These are phyloP conservation scores for Eupristina koningsbergeri DNA, from an alignment of 1,140 invertebrate species.

Conservation along the genomic window DNA sequence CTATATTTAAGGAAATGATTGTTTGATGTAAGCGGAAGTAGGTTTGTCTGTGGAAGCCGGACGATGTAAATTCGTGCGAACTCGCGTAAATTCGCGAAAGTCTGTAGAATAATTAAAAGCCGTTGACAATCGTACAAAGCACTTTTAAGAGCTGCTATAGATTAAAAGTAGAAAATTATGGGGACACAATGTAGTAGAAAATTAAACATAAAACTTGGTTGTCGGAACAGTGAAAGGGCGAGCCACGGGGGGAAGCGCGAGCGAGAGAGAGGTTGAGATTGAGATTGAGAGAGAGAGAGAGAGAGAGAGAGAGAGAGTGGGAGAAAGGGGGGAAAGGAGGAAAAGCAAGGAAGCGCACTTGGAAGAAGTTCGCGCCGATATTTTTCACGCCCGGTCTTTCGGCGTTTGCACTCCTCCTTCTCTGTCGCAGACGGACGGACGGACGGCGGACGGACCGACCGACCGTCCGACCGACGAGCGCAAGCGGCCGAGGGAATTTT, in stretches of 20 bases:
- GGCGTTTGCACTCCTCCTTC: background rate
- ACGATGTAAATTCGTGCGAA: background rate
- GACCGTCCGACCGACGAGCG: constrained; percentile 1
- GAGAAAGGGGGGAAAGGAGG: background rate
- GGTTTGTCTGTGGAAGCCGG: background rate
- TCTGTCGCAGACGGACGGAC: constrained; percentile 19
- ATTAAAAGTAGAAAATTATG: constrained; percentile 27
- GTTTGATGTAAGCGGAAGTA: background rate
- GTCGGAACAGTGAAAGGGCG: background rate
- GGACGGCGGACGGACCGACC: constrained; percentile 15
- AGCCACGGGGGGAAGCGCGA: background rate
- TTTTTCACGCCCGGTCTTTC: constrained; percentile 44
- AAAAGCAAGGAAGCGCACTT: constrained; percentile 1
- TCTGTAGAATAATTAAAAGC: constrained; percentile 13
- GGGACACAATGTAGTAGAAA: constrained; percentile 43
- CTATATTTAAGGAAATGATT: background rate
- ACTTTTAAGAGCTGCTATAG: constrained; percentile 13
- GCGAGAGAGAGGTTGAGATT: background rate
- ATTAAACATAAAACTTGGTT: constrained; percentile 33
- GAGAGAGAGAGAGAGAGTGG: background rate
- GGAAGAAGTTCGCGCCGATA: constrained; percentile 38
- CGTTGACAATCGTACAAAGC: constrained; percentile 11
- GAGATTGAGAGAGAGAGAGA: background rate
- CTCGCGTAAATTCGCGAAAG: background rate
- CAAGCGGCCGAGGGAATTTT: constrained; percentile 58